Percentiles rank a stretch among this genome's conserved stretches.
These are phyloP conservation scores for Drosophila tropicalis DNA, from an alignment of 1,140 invertebrate species.

Conservation along the genomic window DNA sequence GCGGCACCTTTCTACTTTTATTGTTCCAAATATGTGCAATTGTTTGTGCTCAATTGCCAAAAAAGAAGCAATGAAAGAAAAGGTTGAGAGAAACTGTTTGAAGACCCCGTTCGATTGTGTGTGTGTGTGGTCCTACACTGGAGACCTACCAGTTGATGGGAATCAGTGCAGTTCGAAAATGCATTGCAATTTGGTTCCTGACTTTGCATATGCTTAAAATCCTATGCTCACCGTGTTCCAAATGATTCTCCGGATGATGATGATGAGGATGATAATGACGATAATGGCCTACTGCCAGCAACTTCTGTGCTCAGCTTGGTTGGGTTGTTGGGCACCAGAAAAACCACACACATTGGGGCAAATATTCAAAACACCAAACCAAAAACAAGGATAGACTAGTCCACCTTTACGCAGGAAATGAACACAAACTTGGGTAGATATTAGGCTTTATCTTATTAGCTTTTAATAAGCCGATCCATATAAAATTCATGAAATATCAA, in stretches of 20 bases:
- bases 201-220: constrained; percentile 77
- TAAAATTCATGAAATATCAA: too few relatives aligned
- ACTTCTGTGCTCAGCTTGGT: background rate
- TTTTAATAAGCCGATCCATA: too few relatives aligned
- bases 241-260: background rate
- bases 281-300: constrained; percentile 2
- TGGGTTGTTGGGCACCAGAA: background rate
- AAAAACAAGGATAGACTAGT: too few relatives aligned
- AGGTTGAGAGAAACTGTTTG: constrained; percentile 42
- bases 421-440: too few relatives aligned
- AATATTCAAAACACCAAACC: too few relatives aligned
- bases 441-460: too few relatives aligned
- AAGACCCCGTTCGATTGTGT: constrained; percentile 29
- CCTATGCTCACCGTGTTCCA: constrained; percentile 24
- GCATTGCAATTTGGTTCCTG: constrained; percentile 59
- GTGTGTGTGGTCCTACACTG: constrained; percentile 50
- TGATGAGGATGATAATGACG: background rate
- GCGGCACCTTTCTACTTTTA: constrained; percentile 39
- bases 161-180: constrained; percentile 69
- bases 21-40: constrained; percentile 45
- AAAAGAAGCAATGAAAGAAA: constrained; percentile 15
- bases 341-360: background rate
- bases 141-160: constrained; percentile 35
- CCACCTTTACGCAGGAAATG: too few relatives aligned
- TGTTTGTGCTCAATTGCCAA: constrained; percentile 74